Conservation (phyloP, 2,888 invertebrate species). For the Synergus umbraculus region DNA sequence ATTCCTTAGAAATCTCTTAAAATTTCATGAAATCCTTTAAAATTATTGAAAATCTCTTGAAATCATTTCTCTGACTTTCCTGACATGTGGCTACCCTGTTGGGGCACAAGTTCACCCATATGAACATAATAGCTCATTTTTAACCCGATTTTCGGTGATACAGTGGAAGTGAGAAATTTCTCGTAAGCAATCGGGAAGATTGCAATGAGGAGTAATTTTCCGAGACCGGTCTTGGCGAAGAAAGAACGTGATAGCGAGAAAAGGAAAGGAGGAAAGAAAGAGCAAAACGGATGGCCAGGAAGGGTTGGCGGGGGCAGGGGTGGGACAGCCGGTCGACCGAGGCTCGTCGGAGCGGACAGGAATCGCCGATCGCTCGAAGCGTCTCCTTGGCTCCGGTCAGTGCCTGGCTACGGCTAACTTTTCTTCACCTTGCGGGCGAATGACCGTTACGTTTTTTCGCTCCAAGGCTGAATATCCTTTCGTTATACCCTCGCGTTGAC, state of each 20-base stretch:
- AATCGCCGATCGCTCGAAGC: slow-evolving; percentile 70
- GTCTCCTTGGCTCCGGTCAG: slow-evolving; percentile 73
- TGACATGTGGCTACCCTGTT: too few relatives aligned
- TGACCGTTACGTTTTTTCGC: slow-evolving; percentile 75
- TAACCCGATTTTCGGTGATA: background rate
- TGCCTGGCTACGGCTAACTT: slow-evolving; percentile 72
- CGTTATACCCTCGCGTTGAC: slow-evolving; percentile 41
- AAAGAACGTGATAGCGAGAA: slow-evolving; percentile 54
- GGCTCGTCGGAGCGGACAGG: slow-evolving; percentile 66
- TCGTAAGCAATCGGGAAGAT: slow-evolving; percentile 45
- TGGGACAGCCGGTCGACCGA: slow-evolving; percentile 61
- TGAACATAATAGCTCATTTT: background rate
- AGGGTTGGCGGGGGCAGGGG: slow-evolving; percentile 37
- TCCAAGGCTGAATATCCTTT: slow-evolving; percentile 51
- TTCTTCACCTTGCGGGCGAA: slow-evolving; percentile 75
- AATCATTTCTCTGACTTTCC: too few relatives aligned
- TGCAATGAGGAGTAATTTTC: slow-evolving; percentile 63
- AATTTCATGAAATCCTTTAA: too few relatives aligned
- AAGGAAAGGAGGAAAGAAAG: slow-evolving; percentile 42
- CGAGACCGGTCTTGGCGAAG: slow-evolving; percentile 65
- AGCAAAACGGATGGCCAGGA: slow-evolving; percentile 39
- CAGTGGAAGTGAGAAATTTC: slow-evolving; percentile 19
- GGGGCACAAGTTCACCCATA: too few relatives aligned
- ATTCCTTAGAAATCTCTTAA: too few relatives aligned
- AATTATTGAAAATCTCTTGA: too few relatives aligned